A percentile compares a stretch with the other conserved stretches of the same genome.
Evolutionary conservation across 2,797 vertebrate genomes (phyloP).

Genomic region (Coccyzus lansbergi): DNA sequence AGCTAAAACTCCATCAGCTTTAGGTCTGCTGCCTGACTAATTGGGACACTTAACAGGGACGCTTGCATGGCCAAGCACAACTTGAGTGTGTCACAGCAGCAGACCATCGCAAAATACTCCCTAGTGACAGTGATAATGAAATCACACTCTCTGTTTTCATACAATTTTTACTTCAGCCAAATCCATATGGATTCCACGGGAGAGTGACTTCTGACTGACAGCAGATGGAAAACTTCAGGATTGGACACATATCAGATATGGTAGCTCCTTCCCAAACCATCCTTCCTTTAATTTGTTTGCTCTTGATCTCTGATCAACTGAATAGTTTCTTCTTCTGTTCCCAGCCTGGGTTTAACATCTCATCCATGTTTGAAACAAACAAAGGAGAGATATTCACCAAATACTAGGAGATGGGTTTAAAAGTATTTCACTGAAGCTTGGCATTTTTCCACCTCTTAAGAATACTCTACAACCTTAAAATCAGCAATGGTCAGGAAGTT

Average conservation of each 20-base stretch:
- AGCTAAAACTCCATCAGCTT: not conserved
- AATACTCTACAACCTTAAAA: constrained; percentile 9
- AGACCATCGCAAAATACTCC: not conserved
- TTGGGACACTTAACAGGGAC: not conserved
- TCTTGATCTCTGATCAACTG: not conserved
- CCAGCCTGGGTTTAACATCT: not conserved
- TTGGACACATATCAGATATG: not conserved
- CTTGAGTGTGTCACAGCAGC: not conserved
- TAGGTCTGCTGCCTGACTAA: not conserved
- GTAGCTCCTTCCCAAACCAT: not conserved
- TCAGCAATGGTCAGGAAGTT: not conserved
- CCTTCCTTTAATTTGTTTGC: not conserved
- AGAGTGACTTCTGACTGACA: not conserved
- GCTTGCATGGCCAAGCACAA: not conserved
- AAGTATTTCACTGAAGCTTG: not conserved
- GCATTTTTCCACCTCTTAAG: constrained; percentile 1
- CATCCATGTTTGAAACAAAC: not conserved
- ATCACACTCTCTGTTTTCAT: not conserved
- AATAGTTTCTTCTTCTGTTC: not conserved
- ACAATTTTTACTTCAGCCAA: not conserved
- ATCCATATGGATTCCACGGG: not conserved
- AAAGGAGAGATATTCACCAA: not conserved
- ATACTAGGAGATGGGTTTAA: not conserved
- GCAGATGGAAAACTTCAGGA: not conserved
- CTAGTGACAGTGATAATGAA: not conserved